phyloP scores from a whole-genome alignment of 2,888 invertebrate species.

The Athalia cordata region DNA sequence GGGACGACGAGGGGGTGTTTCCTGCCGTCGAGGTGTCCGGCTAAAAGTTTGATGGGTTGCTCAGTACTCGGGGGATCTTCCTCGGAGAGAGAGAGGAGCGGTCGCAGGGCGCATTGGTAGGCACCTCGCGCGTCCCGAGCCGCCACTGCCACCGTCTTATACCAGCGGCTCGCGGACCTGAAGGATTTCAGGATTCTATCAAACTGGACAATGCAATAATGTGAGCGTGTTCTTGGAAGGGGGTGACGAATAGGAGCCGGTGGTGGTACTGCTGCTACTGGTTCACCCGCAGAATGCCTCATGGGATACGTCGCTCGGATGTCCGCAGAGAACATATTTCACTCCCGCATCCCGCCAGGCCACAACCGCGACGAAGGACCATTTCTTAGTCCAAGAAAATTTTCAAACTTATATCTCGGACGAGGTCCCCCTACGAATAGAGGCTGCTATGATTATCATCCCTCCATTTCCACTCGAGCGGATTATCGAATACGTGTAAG shows the following conservation, averaged over 20 bases:
- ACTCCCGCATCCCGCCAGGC: neutral
- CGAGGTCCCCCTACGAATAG: neutral
- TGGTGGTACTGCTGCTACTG: no score
- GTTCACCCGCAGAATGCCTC: slow-evolving; percentile 49
- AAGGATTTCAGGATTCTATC: slow-evolving; percentile 74
- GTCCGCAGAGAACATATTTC: slow-evolving; percentile 34
- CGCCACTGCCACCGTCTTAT: slow-evolving; percentile 52
- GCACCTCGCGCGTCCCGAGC: slow-evolving; percentile 64
- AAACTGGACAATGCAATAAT: slow-evolving; percentile 59
- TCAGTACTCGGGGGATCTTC: slow-evolving; percentile 62
- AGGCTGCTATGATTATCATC: no score
- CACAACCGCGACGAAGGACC: slow-evolving; percentile 11
- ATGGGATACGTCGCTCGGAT: slow-evolving; percentile 35
- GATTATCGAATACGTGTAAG: no score
- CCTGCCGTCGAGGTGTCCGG: slow-evolving; percentile 62
- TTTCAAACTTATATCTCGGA: slow-evolving; percentile 10
- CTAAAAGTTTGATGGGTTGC: slow-evolving; percentile 74
- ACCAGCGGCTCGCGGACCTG: slow-evolving; percentile 56
- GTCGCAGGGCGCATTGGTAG: slow-evolving; percentile 68
- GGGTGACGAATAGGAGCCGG: slow-evolving; percentile 24
- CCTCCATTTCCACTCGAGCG: no score
- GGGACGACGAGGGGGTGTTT: neutral
- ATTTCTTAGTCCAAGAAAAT: slow-evolving; percentile 24
- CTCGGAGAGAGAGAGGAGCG: slow-evolving; percentile 52
- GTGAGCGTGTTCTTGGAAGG: slow-evolving; percentile 33